Evolutionary conservation across 2,797 vertebrate genomes (phyloP), one percentile per base, ranked within the genome.

Genomic region (Chiloscyllium punctatum): DNA sequence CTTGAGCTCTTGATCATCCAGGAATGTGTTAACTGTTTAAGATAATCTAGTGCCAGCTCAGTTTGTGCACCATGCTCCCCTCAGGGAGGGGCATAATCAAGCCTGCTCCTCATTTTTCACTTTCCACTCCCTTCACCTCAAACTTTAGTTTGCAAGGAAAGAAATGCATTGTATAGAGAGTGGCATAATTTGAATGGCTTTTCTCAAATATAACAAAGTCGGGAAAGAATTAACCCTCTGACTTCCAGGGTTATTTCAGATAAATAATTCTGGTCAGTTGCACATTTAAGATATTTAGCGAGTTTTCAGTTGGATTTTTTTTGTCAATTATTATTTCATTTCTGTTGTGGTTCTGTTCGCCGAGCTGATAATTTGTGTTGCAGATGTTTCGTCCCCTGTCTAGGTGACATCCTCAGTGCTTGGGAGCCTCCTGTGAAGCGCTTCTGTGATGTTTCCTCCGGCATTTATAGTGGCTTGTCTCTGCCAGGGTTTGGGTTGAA

Each of bases 11-110:
- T 98, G 98, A 99, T 99, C 98, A 98, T 98, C 98, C 98, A 99
- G 99, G 98, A 99, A 99, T 99, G 98, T 98, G 98, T 98, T 98
- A 99, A 99, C 98, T 99, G 98, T 98, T 99, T 98, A 97, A 99
- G 98, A 99, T 99, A 99, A 98, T 98, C 98, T 97, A 96, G 98
- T 99, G 98, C 98, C 98, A 99, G 98, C 98, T 98, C 98, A 98
- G 98, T 97, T 98, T 98, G 98, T 98, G 98, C 98, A 98, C 98
- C 98, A 97, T 97, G 98, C 98, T 98, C 97, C 97, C 98, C 97
- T 97, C 96, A 97, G 98, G 98, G 98, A 98, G 97, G 97, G 97
- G 97, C 97, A 97, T 96, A 97, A 97, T 97, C 95, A 97, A 96
- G 97, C 96, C 97, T 96, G 96, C 96, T 98, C 98, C 97, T 98